phyloP scores from a whole-genome alignment of 2,888 invertebrate genomes.

The Rugalucina vietnamica region DNA sequence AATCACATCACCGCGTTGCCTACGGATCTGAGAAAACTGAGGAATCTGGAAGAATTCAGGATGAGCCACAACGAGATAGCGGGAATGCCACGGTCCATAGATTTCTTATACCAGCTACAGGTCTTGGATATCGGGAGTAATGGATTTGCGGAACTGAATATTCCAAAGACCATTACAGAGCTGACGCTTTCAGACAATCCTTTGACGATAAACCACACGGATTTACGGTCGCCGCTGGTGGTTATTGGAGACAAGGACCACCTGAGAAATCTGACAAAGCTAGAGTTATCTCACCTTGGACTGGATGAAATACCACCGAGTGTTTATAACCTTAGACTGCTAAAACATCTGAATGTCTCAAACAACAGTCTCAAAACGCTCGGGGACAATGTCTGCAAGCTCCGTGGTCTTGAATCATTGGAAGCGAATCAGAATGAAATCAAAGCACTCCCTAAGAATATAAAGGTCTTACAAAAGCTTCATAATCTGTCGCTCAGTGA shows the following conservation, averaged over 20 bases:
- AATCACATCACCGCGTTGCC: slow-evolving; percentile 79
- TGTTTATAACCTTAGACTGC: slow-evolving; percentile 76
- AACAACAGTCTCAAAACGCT: slow-evolving; percentile 78
- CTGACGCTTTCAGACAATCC: slow-evolving; percentile 79
- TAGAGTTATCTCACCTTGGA: slow-evolving; percentile 77
- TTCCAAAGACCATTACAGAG: slow-evolving; percentile 78
- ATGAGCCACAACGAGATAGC: slow-evolving; percentile 79
- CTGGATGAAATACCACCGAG: slow-evolving; percentile 79
- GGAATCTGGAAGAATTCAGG: slow-evolving; percentile 77
- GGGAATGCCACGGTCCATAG: slow-evolving; percentile 77
- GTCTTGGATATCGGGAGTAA: slow-evolving; percentile 78
- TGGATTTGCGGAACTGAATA: slow-evolving; percentile 74
- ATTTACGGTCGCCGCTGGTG: slow-evolving; percentile 73
- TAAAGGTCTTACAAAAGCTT: slow-evolving; percentile 73
- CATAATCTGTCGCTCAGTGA: slow-evolving; percentile 74
- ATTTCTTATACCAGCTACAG: slow-evolving; percentile 77
- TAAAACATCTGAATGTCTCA: slow-evolving; percentile 78
- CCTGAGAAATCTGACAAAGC: slow-evolving; percentile 73
- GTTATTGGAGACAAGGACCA: slow-evolving; percentile 80
- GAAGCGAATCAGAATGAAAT: slow-evolving; percentile 76
- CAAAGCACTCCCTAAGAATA: slow-evolving; percentile 72
- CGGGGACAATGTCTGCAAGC: slow-evolving; percentile 75
- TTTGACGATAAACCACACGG: slow-evolving; percentile 72
- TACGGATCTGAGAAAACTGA: slow-evolving; percentile 74
- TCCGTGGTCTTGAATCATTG: slow-evolving; percentile 74